Percentiles rank a stretch among this genome's conserved stretches.
Conservation (phyloP, 1,140 invertebrate species). For the Drosophila varians region DNA sequence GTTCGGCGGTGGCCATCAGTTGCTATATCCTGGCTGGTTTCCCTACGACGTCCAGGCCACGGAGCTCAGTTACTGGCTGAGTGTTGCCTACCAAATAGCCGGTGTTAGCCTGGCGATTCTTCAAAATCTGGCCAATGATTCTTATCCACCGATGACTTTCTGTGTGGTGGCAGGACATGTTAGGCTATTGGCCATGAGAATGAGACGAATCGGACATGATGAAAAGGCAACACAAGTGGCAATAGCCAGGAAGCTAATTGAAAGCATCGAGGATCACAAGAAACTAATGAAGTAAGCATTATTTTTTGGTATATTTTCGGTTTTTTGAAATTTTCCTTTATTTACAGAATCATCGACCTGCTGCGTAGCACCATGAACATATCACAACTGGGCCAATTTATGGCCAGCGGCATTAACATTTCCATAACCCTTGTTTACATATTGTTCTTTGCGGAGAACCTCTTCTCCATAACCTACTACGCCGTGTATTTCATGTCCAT, state of each 20-base stretch:
- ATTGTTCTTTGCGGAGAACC: conserved; percentile 37
- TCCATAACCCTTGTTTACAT: conserved; percentile 31
- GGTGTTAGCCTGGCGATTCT: conserved; percentile 40
- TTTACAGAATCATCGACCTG: conserved; percentile 32
- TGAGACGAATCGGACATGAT: conserved; percentile 30
- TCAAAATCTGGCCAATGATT: conserved; percentile 54
- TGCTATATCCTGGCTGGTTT: conserved; percentile 62
- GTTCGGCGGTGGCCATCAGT: conserved; percentile 17
- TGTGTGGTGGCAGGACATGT: conserved; percentile 56
- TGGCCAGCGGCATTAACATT: conserved; percentile 37
- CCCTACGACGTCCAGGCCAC: conserved; percentile 45
- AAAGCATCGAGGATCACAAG: conserved; percentile 52
- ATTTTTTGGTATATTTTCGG: not conserved
- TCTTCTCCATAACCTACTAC: conserved; percentile 14
- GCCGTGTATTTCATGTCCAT: conserved; percentile 32
- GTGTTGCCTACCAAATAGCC: conserved; percentile 44
- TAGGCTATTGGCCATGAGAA: conserved; percentile 34
- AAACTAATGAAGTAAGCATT: conserved; percentile 52
- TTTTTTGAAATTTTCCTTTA: not conserved
- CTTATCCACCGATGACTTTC: conserved; percentile 47
- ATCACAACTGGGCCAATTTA: conserved; percentile 38
- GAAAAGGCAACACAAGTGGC: not conserved
- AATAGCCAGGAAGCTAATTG: conserved; percentile 10
- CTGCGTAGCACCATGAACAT: conserved; percentile 26
- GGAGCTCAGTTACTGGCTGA: conserved; percentile 17